Base-by-base conservation (phyloP, 2,888 invertebrate species). In the Pocota personata region DNA sequence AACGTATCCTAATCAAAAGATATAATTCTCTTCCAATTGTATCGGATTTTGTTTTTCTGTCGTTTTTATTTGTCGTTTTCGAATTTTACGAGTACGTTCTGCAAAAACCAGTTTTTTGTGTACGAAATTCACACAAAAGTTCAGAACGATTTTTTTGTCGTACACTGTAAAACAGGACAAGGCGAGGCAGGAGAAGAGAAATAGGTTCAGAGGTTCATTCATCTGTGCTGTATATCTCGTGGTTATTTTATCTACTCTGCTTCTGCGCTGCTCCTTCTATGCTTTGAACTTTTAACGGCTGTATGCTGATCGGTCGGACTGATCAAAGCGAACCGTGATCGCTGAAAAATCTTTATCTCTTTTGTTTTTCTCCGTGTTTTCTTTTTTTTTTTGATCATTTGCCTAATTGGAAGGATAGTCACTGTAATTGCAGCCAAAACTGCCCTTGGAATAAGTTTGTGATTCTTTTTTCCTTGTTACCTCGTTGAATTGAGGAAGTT, bases 101-200 rank as follows among this genome's bases (percentile, higher is more conserved):
- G 73, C 55, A 27, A 46, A 80, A 80, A 80, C 80, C 80, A 58
- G 80, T 80, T 80, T 79, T 80, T 80, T 73, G 80, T 73, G 80
- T 79, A 73, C 73, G 66, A 73, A 79, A 79, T 55, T 57, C 32
- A 50, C 40, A 57, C 46, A 55, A 46, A n/a, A 71, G 43, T 77
- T 67, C 48, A 37, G 57, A 66, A 76, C 55, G 66, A 67, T 50
- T 62, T 64, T 64, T 58, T 58, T 58, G 48, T 48, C 55, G 16
- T 35, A 43, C 43, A 62, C 55, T 78, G 62, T 78, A 55, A n/a
- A 78, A 55, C 48, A 57, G 71, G 71, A 43, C n/a, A 19, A 30
- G 40, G 48, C 10, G 35, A 40, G 19, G 46, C 43, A 55, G 46
- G 30, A 43, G 71, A 55, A 27, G 62, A 55, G 37, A 37, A 37